Evolutionary conservation across 2,797 vertebrate genomes (phyloP), one percentile per base, ranked within the genome.

Genomic region (Hipposideros larvatus): DNA sequence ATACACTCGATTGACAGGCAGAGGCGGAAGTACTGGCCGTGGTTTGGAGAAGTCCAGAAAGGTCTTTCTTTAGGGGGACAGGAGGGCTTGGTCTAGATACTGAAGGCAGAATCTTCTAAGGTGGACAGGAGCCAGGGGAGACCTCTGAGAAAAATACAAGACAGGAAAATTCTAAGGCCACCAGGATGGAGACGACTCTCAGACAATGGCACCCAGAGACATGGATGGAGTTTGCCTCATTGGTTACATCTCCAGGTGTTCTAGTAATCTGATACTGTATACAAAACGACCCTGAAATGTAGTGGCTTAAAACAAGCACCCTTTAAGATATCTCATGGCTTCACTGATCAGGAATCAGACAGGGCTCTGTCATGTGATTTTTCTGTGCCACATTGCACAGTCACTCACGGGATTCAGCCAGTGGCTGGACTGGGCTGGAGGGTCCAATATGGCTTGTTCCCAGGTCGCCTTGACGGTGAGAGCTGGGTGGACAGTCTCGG

Each of bases 381-480:
- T 34, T 91, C 11, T 21, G 31, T 18, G 53, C n/a, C 37, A 37
- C 3, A 0, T 2, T 4, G 16, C 13, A 65, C n/a, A 57, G 51
- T 57, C 73, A 43, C 10, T 31, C 11, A 0, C 5, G 26, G 13
- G 18, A 18, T 57, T 21, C 14, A 5, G 1, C 1, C 19, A 6
- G 6, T 21, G 14, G 11, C 31, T 53, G 59, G 41, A 34, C 55
- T 41, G 5, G 22, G 11, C 34, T 24, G 11, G 15, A 46, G 75
- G 22, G 9, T 7, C 22, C 1, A 46, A 31, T 11, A 11, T 31
- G 41, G 22, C 24, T 66, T 87, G 11, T 57, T 73, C 3, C 11
- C 10, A 28, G 55, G 15, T 19, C 22, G 26, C 4, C 18, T 28
- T 65, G 48, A 19, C 28, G 51, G 46, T 6, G 34, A 46, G 16